Base-by-base conservation (phyloP, 2,113 vertebrate species). In the Ameiurus melas region DNA sequence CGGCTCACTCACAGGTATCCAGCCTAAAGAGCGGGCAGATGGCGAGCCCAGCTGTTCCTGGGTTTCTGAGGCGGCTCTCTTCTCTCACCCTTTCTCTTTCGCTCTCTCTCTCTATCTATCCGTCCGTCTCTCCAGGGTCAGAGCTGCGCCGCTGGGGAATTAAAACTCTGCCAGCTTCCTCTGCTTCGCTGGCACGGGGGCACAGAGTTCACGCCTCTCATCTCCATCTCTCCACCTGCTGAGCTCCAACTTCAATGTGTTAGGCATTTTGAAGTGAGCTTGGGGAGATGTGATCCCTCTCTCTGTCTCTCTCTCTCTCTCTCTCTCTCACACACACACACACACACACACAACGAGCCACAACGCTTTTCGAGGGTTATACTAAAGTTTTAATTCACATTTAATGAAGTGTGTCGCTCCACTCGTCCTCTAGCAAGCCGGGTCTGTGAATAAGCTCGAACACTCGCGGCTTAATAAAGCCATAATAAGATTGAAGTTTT, bases 21-120 rank as follows among this genome's bases (percentile, higher is more conserved):
- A 89, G 89, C 90, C 91, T 92, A 90, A 94, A 91, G 93, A 90
- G 91, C 91, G 91, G 93, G 91, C 95, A 96, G 95, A 96, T 96
- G 95, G 95, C 91, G 85, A 86, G 88, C 91, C 92, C 95, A 96
- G 95, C 93, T 96, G 95, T 96, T 95, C 91, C 83, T 89, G 93
- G 93, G 94, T 95, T 94, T 92, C 90, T 90, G 85, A 94, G 91
- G 91, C 90, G 90, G 89, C 90, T 92, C 91, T 86, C 77, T 60
- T 84, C 66, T 53, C 62, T 84, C 84, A 33, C 81, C 64, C 39
- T 57, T 75, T 88, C 92, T 94, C 94, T 91, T 90, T 93, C 33
- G 17, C 90, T 66, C 84, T 60, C 85, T 87, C 78, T 30, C 64
- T 83, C 64, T 43, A 20, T 86, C 85, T 81, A 66, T 39, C 57